phyloP scores from a whole-genome alignment of 1,140 invertebrate species.

The Drosophila auraria region DNA sequence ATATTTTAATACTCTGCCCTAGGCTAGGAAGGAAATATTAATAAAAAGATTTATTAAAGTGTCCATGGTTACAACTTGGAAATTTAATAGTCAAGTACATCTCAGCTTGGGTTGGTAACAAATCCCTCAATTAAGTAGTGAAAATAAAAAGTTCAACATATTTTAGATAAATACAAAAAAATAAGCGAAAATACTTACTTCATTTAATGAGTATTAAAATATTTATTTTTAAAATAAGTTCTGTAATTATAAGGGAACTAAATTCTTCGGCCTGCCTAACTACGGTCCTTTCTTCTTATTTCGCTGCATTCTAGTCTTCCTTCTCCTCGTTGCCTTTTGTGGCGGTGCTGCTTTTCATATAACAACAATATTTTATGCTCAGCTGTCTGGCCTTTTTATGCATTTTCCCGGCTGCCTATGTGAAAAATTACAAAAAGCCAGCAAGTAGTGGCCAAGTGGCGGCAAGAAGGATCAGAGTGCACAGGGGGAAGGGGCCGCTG shows the following conservation, averaged over 20 bases:
- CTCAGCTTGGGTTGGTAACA: no score
- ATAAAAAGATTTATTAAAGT: no score
- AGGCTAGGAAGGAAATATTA: no score
- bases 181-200: neutral
- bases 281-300: conserved; percentile 15
- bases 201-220: neutral
- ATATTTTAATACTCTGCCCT: conserved; percentile 9
- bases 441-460: conserved; percentile 55
- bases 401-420: conserved; percentile 76
- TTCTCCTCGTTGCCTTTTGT: conserved; percentile 27
- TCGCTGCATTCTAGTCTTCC: conserved; percentile 25
- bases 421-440: conserved; percentile 79
- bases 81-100: neutral
- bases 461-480: conserved; percentile 11
- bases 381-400: conserved; percentile 82
- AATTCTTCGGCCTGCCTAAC: neutral
- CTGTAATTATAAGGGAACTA: neutral
- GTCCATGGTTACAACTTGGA: no score
- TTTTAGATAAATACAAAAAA: no score
- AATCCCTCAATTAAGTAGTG: neutral
- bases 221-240: neutral
- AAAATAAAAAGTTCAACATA: no score
- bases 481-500: neutral
- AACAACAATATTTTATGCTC: conserved; percentile 83
- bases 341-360: conserved; percentile 73